A percentile compares a stretch with the other conserved stretches of the same genome.
These are phyloP conservation scores for Blastobasis adustella DNA, from an alignment of 2,888 invertebrate genomes.

Conservation along the genomic window DNA sequence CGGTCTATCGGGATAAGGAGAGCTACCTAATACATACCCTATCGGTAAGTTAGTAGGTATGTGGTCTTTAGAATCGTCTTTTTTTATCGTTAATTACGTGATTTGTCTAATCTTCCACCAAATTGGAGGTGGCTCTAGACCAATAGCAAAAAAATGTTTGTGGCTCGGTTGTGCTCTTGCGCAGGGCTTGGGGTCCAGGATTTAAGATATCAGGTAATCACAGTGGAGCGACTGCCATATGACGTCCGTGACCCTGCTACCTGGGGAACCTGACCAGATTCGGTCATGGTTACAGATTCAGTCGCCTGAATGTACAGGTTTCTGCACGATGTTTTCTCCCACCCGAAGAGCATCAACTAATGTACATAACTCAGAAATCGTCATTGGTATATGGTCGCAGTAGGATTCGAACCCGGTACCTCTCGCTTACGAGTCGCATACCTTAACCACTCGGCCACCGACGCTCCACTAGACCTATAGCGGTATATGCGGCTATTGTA, in stretches of 20 bases:
- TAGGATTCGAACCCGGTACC: not conserved
- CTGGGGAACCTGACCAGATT: no score
- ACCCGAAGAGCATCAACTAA: not conserved
- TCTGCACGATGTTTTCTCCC: no score
- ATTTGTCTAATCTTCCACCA: not conserved
- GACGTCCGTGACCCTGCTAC: no score
- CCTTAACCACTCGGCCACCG: not conserved
- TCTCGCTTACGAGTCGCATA: not conserved
- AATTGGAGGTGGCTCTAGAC: not conserved
- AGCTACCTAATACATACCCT: conserved; percentile 90
- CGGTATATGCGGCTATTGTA: not conserved
- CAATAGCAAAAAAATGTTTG: no score
- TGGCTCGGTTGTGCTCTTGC: not conserved
- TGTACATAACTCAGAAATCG: not conserved
- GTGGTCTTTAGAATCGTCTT: not conserved
- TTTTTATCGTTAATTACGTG: not conserved
- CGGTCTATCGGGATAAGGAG: conserved; percentile 91
- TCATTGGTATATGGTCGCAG: not conserved
- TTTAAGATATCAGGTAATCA: no score
- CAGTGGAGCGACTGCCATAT: no score
- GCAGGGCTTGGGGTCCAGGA: not conserved
- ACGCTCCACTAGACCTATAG: not conserved
- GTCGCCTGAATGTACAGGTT: no score
- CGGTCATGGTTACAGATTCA: no score
- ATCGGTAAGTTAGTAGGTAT: conserved; percentile 25